phyloP scores from a whole-genome alignment of 2,113 vertebrate genomes.

The Sisor rabdophorus region DNA sequence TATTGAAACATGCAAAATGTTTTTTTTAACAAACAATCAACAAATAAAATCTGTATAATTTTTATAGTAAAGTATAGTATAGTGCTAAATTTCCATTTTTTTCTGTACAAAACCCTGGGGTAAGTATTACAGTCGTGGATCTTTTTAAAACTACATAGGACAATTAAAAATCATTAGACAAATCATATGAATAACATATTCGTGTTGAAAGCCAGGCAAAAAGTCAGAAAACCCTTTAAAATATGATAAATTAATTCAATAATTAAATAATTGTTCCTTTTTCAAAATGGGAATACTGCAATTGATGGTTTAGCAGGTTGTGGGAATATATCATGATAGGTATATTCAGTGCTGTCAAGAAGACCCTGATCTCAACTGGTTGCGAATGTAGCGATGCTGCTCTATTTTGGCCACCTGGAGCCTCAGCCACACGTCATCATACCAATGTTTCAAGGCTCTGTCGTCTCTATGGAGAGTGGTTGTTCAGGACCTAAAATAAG shows the following conservation, averaged over 20 bases:
- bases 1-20: no score
- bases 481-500: constrained; percentile 29
- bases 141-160: background rate
- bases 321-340: background rate
- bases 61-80: no score
- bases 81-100: no score
- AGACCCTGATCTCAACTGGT: background rate
- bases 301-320: background rate
- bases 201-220: background rate
- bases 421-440: constrained; percentile 22
- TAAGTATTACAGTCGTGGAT: background rate
- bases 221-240: background rate
- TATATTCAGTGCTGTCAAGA: constrained; percentile 14
- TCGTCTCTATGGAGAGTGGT: background rate
- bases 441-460: constrained; percentile 10
- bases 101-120: no score
- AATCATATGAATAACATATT: background rate
- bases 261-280: background rate
- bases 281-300: background rate
- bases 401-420: constrained; percentile 19
- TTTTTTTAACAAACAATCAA: no score
- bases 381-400: constrained; percentile 36
- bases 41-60: no score
- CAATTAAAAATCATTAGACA: background rate
- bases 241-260: background rate